Evolutionary conservation across 2,113 vertebrate genomes (phyloP).

Genomic region (Psittacara wagleri): DNA sequence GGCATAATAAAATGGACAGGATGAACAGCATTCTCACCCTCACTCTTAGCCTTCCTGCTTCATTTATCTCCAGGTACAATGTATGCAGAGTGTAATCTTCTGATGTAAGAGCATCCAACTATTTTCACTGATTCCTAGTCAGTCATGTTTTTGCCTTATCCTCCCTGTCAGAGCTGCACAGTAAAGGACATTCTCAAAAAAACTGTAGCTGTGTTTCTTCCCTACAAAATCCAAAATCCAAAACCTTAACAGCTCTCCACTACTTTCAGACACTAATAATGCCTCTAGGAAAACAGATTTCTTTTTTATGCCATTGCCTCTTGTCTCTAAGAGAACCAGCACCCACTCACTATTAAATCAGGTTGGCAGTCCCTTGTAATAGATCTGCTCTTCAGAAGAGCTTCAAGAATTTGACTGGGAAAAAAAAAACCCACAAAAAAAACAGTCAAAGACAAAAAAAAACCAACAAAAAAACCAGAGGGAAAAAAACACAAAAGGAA

Average conservation of each 20-base stretch:
- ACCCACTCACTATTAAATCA: neutral
- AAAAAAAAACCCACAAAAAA: neutral
- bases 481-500: neutral
- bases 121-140: fast-evolving
- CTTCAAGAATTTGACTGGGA: neutral
- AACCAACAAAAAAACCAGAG: neutral
- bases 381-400: neutral
- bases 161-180: neutral
- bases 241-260: neutral
- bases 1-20: neutral
- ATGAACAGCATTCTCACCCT: neutral
- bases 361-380: neutral
- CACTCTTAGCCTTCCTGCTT: neutral
- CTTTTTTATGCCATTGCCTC: neutral
- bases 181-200: neutral
- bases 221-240: neutral
- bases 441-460: neutral
- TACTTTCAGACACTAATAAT: neutral
- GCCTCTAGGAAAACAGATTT: neutral
- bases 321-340: neutral
- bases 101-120: neutral
- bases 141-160: neutral
- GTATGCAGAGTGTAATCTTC: neutral
- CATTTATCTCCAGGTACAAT: neutral
- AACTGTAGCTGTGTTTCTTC: neutral